phyloP scores from a whole-genome alignment of 1,140 invertebrate species.

The Sitobion miscanthi region DNA sequence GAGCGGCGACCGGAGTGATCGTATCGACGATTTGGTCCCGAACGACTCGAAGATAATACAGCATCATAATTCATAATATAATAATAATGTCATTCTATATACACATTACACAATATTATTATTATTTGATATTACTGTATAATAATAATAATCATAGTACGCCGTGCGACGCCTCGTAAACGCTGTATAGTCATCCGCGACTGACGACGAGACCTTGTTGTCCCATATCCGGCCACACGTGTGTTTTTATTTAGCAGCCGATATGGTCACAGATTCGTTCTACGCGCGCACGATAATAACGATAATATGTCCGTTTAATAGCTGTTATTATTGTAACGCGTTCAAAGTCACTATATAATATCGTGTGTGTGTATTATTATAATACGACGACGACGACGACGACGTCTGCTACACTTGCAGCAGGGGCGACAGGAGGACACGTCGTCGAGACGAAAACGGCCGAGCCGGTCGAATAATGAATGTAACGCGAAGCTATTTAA shows the following conservation, averaged over 20 bases:
- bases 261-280: conserved; percentile 49
- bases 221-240: conserved; percentile 45
- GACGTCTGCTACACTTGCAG: neutral
- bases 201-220: conserved; percentile 37
- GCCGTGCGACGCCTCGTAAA: neutral
- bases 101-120: no score
- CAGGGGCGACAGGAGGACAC: neutral
- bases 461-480: neutral
- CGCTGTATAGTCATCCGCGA: neutral
- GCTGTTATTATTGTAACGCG: conserved; percentile 16
- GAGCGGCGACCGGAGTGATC: neutral
- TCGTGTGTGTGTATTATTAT: neutral
- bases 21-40: neutral
- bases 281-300: neutral
- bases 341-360: conserved; percentile 25
- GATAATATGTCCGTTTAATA: neutral
- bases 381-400: neutral
- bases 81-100: neutral
- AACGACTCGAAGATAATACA: no score
- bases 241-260: conserved; percentile 28
- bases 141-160: neutral
- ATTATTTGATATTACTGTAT: no score
- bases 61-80: neutral
- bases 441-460: neutral
- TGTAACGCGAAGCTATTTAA: neutral